phyloP scores from a whole-genome alignment of 2,888 invertebrate genomes.

The Eupithecia subfuscata region DNA sequence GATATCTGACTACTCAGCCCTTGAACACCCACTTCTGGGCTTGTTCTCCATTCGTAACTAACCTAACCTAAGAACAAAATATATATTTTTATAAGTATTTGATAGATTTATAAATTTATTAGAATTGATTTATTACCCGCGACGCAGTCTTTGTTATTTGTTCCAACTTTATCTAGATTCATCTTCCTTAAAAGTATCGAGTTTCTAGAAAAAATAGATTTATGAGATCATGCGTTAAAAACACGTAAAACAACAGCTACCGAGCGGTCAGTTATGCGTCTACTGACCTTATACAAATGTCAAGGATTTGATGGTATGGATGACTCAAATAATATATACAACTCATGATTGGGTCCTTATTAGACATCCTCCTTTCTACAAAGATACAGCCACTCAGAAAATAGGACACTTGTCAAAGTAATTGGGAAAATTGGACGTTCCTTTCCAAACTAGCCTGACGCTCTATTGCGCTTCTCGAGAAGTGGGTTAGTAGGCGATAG shows the following conservation, averaged over 20 bases:
- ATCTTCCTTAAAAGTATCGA: not conserved
- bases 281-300: not conserved
- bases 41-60: no score
- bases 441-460: not conserved
- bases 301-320: not conserved
- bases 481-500: not conserved
- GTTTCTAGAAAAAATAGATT: constrained; percentile 4
- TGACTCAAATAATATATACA: not conserved
- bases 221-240: not conserved
- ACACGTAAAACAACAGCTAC: not conserved
- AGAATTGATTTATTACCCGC: not conserved
- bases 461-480: not conserved
- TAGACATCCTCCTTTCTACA: not conserved
- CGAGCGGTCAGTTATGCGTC: not conserved
- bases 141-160: not conserved
- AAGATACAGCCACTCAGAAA: not conserved
- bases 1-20: no score
- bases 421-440: not conserved
- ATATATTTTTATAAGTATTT: not conserved
- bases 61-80: no score
- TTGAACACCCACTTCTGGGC: no score
- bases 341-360: not conserved
- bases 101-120: not conserved
- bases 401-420: not conserved
- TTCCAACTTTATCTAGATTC: not conserved